Percentiles rank a stretch among this genome's conserved stretches.
phyloP scores from a whole-genome alignment of 2,888 invertebrate genomes.

The Oasisia sp. region DNA sequence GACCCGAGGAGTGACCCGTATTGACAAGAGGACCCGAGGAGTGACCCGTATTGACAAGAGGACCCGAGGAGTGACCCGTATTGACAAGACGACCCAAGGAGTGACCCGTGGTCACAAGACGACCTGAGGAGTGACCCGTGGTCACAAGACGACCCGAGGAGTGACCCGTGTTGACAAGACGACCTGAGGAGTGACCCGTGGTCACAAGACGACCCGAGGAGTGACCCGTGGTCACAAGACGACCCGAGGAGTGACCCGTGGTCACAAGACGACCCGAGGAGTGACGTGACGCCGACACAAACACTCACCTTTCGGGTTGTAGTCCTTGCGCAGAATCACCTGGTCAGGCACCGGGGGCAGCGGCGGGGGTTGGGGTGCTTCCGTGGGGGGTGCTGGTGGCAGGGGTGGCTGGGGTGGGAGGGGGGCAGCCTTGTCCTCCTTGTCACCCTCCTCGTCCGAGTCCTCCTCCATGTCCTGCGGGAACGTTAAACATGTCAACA shows the following conservation, averaged over 20 bases:
- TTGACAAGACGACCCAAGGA: too few species aligned
- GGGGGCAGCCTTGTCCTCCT: slow-evolving; percentile 44
- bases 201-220: too few species aligned
- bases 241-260: too few species aligned
- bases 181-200: too few species aligned
- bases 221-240: too few species aligned
- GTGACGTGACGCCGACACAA: neutral
- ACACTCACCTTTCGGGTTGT: slow-evolving; percentile 86
- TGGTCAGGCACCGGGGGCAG: slow-evolving; percentile 90
- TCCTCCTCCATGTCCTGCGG: slow-evolving; percentile 55
- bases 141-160: too few species aligned
- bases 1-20: too few species aligned
- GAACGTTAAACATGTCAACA: neutral
- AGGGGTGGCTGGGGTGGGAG: slow-evolving; percentile 49
- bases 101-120: neutral
- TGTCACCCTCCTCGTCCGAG: slow-evolving; percentile 52
- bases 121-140: neutral
- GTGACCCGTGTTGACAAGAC: too few species aligned
- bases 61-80: neutral
- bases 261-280: too few species aligned
- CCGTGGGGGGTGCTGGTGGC: slow-evolving; percentile 67
- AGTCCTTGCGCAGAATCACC: slow-evolving; percentile 93
- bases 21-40: too few species aligned
- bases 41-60: too few species aligned
- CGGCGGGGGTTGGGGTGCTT: slow-evolving; percentile 71